These are phyloP conservation scores for Mycteria americana DNA, from an alignment of 2,797 vertebrate species.

Conservation along the genomic window DNA sequence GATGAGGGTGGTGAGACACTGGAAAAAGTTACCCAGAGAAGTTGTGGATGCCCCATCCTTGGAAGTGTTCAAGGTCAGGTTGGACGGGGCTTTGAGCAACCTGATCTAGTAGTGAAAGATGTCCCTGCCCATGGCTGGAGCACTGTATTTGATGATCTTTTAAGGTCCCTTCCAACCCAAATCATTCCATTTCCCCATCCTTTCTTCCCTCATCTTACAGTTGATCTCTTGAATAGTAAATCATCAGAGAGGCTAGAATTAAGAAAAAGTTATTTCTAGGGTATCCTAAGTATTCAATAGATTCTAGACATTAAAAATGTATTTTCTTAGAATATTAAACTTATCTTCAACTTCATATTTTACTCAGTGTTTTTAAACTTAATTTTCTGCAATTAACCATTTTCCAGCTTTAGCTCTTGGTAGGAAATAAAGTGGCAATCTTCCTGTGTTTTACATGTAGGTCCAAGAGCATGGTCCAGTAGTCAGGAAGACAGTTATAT, in stretches of 20 bases:
- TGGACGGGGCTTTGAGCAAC: not conserved
- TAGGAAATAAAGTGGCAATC: not conserved
- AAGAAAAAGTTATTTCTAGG: not conserved
- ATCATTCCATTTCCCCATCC: not conserved
- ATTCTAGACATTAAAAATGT: not conserved
- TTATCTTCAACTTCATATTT: not conserved
- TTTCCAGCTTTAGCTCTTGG: not conserved
- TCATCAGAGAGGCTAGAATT: not conserved
- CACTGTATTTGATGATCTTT: not conserved
- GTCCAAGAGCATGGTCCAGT: not conserved
- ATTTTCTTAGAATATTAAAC: not conserved
- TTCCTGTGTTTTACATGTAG: not conserved
- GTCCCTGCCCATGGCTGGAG: not conserved
- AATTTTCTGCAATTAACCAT: not conserved
- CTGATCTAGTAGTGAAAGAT: not conserved
- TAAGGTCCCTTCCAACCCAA: not conserved
- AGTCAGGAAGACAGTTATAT: not conserved
- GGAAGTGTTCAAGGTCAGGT: not conserved
- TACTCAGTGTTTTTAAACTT: not conserved
- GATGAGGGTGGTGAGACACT: not conserved
- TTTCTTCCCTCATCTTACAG: not conserved
- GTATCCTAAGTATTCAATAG: not conserved
- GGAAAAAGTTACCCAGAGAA: not conserved
- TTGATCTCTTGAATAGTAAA: not conserved
- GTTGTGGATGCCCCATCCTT: not conserved